phyloP scores from a whole-genome alignment of 92 coral and sea anemone genomes.

The Meandrina meandrites region DNA sequence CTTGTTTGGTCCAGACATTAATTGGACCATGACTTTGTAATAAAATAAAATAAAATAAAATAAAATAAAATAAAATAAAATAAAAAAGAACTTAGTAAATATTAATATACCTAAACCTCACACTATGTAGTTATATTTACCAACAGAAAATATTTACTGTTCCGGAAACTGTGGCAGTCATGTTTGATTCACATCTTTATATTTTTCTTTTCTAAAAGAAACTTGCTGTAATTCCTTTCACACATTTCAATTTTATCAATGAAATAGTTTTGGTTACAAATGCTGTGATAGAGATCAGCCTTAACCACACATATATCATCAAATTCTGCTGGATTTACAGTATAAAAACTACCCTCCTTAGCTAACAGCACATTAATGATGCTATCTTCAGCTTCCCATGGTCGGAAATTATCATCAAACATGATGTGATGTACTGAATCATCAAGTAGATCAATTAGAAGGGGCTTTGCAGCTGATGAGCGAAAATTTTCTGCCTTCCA shows the following conservation, averaged over 20 bases:
- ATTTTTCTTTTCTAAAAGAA: constrained; percentile 16
- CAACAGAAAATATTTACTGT: no score
- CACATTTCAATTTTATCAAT: constrained; percentile 69
- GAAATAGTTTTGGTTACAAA: constrained; percentile 72
- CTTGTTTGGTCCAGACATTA: no score
- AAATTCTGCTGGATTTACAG: constrained; percentile 58
- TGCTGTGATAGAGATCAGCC: constrained; percentile 74
- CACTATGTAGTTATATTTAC: no score
- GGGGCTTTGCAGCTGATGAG: constrained; percentile 71
- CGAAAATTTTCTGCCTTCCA: constrained; percentile 63
- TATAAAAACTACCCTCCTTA: constrained; percentile 35
- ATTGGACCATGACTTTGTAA: no score
- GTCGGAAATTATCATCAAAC: constrained; percentile 85
- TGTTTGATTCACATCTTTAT: background rate
- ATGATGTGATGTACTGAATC: constrained; percentile 72
- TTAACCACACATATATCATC: constrained; percentile 71
- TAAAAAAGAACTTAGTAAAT: no score
- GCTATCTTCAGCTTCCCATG: constrained; percentile 77
- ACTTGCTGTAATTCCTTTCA: constrained; percentile 57
- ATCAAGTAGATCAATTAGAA: constrained; percentile 65
- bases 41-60: no score
- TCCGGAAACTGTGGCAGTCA: no score
- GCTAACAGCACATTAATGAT: constrained; percentile 62
- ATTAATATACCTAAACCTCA: no score
- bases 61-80: no score